Evolutionary conservation across 1,140 invertebrate species (phyloP), one percentile per base, ranked within the genome.

Genomic region (Eueides isabella): DNA sequence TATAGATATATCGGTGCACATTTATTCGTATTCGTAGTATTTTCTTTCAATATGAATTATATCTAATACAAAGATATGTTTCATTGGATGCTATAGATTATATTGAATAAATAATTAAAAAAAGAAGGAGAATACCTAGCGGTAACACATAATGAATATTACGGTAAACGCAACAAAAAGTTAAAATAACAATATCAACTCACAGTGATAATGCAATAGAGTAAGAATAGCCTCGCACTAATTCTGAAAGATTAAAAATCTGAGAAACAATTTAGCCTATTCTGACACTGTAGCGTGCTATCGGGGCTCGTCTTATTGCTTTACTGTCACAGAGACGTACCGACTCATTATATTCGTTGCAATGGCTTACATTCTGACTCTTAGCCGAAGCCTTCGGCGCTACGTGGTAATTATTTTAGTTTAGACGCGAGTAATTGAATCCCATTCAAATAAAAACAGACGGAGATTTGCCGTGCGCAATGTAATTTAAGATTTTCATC

Each of bases 401-500:
- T 71, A 76, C 76, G 80, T 69, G 78, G 80, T 78, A 83, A 86
- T 86, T 80, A 83, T 84, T 70, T 84, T 88, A 31, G 61, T 63
- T 63, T 85, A 80, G 85, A 84, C 79, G 76, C 78, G 61, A 85
- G 84, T 90, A 90, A 91, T 91, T 91, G 87, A 92, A 91, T 89
- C 84, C 87, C 78, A 76, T 73, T 79, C 79, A 88, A 91, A 91
- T 86, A 91, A 88, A 89, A 91, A 87, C 80, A 89, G 80, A 85
- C 81, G 69, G 76, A 85, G 68, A 78, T 76, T 80, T 88, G 80
- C 84, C 82, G 87, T 87, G 85, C 81, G 80, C 82, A 79, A 80
- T 86, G 89, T 87, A 91, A 92, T 92, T 91, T 92, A 83, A 88
- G 83, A 91, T 91, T 90, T 91, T 90, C 86, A 90, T 91, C 87